Percentiles rank a stretch among this genome's conserved stretches.
Conservation (phyloP, 2,797 vertebrate species). For the Acipenser ruthenus region DNA sequence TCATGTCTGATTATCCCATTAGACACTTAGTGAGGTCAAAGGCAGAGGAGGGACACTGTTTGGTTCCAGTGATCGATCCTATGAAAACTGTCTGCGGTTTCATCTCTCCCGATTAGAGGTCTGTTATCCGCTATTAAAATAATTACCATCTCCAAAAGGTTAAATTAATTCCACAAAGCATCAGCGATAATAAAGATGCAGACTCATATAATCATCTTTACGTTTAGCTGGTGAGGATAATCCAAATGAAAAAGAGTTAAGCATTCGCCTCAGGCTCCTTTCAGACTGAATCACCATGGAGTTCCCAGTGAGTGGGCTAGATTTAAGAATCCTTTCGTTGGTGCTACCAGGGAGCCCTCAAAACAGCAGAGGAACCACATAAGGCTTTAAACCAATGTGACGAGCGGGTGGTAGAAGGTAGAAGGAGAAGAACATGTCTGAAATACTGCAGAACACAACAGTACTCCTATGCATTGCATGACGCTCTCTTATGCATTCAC, state of each 20-base stretch:
- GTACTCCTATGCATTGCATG: no score
- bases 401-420: no score
- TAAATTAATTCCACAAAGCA: constrained; percentile 19
- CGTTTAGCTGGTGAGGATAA: not conserved
- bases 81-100: constrained; percentile 14
- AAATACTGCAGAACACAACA: no score
- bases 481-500: no score
- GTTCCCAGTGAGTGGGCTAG: constrained; percentile 15
- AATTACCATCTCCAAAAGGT: constrained; percentile 38
- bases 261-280: constrained; percentile 35
- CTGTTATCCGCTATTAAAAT: constrained; percentile 19
- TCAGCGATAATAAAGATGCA: constrained; percentile 20
- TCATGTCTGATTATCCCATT: constrained; percentile 20
- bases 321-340: constrained; percentile 35
- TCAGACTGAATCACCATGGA: constrained; percentile 41
- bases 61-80: constrained; percentile 7
- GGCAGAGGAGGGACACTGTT: constrained; percentile 4
- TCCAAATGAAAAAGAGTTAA: not conserved
- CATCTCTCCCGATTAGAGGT: constrained; percentile 9
- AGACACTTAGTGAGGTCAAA: constrained; percentile 16
- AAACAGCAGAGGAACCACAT: no score
- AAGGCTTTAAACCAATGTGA: no score
- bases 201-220: constrained; percentile 34
- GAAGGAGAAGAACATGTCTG: no score
- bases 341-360: not conserved